These are phyloP conservation scores for Platerodrilus igneus DNA, from an alignment of 2,888 invertebrate species.

Conservation along the genomic window DNA sequence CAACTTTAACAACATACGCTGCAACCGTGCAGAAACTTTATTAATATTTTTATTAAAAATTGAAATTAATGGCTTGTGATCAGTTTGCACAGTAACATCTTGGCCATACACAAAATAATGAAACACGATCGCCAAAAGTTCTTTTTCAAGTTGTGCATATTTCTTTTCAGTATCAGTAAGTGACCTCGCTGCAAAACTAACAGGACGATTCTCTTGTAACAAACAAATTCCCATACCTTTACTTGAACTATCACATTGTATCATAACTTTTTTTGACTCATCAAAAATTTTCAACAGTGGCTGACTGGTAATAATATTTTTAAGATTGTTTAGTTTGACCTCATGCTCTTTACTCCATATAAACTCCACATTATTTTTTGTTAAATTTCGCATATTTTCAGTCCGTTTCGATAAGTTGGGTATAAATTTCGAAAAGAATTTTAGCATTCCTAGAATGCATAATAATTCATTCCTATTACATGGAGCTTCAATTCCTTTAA, in stretches of 20 bases:
- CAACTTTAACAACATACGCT: constrained; percentile 17
- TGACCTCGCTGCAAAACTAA: constrained; percentile 8
- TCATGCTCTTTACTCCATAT: constrained; percentile 11
- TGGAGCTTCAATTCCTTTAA: too few species aligned
- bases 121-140: constrained; percentile 7
- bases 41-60: constrained; percentile 15
- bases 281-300: constrained; percentile 19
- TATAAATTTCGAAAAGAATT: constrained; percentile 10
- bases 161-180: constrained; percentile 7
- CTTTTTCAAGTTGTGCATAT: constrained; percentile 10
- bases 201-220: constrained; percentile 25
- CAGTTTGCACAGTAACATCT: constrained; percentile 20
- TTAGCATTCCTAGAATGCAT: constrained; percentile 11
- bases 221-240: constrained; percentile 25
- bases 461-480: constrained; percentile 8
- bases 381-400: constrained; percentile 8
- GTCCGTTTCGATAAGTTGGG: constrained; percentile 9
- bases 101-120: constrained; percentile 17
- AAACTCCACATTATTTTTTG: constrained; percentile 9
- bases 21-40: constrained; percentile 15
- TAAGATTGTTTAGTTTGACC: constrained; percentile 18
- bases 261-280: constrained; percentile 12
- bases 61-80: constrained; percentile 24
- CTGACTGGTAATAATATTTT: constrained; percentile 16
- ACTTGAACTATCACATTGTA: constrained; percentile 25